Conservation (phyloP, 2,797 vertebrate genomes). For the Poecilia picta region DNA sequence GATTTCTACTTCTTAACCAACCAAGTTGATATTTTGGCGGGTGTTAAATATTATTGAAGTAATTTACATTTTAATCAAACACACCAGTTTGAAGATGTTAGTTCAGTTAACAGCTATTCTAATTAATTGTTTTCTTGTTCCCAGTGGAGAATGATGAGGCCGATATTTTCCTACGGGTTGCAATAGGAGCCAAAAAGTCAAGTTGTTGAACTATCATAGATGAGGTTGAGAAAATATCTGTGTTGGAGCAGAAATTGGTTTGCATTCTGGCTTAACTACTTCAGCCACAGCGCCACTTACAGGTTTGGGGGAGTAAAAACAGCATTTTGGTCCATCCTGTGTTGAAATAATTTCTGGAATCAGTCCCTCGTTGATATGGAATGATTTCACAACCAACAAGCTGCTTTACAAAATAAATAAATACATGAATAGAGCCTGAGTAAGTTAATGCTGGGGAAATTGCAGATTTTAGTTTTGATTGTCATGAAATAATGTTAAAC, state of each 20-base stretch:
- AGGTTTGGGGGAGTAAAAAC: too few species aligned
- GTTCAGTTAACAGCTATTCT: not conserved
- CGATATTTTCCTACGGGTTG: not conserved
- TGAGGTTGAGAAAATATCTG: not conserved
- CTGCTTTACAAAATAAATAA: too few species aligned
- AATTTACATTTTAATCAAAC: too few species aligned
- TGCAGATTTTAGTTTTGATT: not conserved
- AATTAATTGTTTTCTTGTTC: not conserved
- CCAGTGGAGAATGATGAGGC: not conserved
- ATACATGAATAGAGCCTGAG: not conserved
- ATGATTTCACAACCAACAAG: too few species aligned
- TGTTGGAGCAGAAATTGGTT: not conserved
- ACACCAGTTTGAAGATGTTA: not conserved
- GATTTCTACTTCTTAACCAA: not conserved
- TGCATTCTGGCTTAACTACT: not conserved
- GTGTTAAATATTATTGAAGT: not conserved
- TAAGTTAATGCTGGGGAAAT: not conserved
- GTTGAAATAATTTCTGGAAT: too few species aligned
- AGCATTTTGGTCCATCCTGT: too few species aligned
- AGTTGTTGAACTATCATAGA: not conserved
- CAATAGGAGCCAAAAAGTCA: not conserved
- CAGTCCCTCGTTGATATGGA: too few species aligned
- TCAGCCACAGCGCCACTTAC: not conserved
- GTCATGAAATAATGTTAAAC: not conserved
- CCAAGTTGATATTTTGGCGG: not conserved